Percentiles rank a stretch among this genome's conserved stretches.
Conservation (phyloP, 1,140 invertebrate species). For the Hylaeus volcanicus region DNA sequence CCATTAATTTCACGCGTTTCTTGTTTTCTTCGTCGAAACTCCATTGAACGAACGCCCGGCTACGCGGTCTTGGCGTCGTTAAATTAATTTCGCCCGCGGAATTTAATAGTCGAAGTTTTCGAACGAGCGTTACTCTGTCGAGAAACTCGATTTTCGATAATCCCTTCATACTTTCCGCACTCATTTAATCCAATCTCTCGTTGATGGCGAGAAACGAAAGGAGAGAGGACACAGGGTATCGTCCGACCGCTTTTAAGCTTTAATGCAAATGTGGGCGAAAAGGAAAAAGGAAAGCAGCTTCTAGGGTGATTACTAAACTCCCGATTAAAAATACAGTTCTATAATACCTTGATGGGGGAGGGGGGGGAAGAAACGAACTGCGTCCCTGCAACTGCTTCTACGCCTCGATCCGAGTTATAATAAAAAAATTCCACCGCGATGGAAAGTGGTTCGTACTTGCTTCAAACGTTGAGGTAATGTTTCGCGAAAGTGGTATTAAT, state of each 20-base stretch:
- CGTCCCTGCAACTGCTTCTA: too few species aligned
- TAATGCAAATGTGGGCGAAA: background rate
- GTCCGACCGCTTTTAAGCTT: background rate
- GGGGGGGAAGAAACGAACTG: too few species aligned
- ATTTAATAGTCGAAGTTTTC: slow-evolving; percentile 41
- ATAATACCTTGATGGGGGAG: too few species aligned
- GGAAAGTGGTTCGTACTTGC: too few species aligned
- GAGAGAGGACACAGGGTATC: background rate
- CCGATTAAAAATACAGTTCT: background rate
- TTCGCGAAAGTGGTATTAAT: too few species aligned
- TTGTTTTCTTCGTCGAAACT: slow-evolving; percentile 30
- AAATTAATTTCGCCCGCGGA: slow-evolving; percentile 32
- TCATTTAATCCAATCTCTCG: slow-evolving; percentile 18
- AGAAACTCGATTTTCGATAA: slow-evolving; percentile 16
- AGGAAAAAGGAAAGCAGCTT: background rate
- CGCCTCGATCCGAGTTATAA: too few species aligned
- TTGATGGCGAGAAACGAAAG: background rate
- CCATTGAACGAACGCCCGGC: background rate
- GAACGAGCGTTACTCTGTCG: background rate
- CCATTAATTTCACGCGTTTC: slow-evolving; percentile 17
- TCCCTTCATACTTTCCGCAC: slow-evolving; percentile 7
- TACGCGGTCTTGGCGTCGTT: slow-evolving; percentile 9
- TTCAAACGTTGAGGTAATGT: too few species aligned
- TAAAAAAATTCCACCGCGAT: too few species aligned
- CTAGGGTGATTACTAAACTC: background rate